phyloP scores from a whole-genome alignment of 2,113 vertebrate species.

The Chaetodon trifascialis region DNA sequence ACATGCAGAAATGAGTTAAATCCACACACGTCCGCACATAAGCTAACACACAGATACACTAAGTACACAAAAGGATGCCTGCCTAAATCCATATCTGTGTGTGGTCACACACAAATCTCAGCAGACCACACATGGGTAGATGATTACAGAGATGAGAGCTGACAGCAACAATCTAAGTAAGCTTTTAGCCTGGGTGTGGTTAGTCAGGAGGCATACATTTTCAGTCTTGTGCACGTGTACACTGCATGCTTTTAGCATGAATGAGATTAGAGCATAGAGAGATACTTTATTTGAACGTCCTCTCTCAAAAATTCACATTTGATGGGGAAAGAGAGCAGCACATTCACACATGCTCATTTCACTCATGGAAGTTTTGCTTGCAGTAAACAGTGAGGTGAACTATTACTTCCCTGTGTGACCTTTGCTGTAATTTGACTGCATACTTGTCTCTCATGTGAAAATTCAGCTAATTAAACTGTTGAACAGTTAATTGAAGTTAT shows the following conservation, averaged over 20 bases:
- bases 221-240: not conserved
- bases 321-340: not conserved
- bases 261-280: not conserved
- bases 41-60: not conserved
- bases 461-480: not conserved
- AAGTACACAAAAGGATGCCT: not conserved
- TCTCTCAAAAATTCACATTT: not conserved
- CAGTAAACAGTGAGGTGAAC: not conserved
- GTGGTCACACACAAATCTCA: constrained; percentile 12
- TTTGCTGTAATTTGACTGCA: not conserved
- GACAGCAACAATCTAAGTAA: constrained; percentile 27
- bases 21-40: not conserved
- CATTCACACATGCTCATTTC: not conserved
- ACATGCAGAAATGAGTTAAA: not conserved
- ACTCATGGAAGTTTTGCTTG: not conserved
- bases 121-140: constrained; percentile 1
- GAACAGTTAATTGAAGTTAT: not conserved
- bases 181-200: constrained; percentile 39
- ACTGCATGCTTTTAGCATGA: constrained; percentile 2
- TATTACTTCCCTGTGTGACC: not conserved
- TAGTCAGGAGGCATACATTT: constrained; percentile 31
- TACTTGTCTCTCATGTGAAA: not conserved
- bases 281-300: not conserved
- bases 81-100: not conserved
- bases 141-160: constrained; percentile 24